phyloP scores from a whole-genome alignment of 2,888 invertebrate species.

The Ernsta delagoae region DNA sequence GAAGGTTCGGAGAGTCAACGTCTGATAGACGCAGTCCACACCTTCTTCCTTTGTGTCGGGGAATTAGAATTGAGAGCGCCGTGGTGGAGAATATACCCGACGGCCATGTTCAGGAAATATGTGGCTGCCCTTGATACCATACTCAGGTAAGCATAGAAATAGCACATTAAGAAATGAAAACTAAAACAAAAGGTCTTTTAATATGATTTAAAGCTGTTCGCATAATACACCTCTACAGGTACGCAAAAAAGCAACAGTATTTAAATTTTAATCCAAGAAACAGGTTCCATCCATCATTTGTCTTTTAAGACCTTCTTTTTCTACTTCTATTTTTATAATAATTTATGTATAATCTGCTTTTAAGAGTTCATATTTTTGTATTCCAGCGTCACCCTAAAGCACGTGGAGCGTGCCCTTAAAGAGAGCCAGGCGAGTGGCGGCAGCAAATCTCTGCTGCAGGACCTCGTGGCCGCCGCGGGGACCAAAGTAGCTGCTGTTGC shows the following conservation, averaged over 20 bases:
- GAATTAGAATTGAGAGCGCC: constrained; percentile 87
- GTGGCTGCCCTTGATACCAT: constrained; percentile 88
- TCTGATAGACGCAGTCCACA: constrained; percentile 87
- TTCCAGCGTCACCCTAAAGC: constrained; percentile 86
- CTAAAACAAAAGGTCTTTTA: too few relatives aligned
- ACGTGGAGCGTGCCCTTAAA: constrained; percentile 85
- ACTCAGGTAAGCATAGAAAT: constrained; percentile 87
- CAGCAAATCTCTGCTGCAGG: constrained; percentile 86
- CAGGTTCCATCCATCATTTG: too few relatives aligned
- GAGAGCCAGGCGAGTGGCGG: constrained; percentile 56
- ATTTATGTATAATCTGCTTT: too few relatives aligned
- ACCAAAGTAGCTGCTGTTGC: constrained; percentile 88
- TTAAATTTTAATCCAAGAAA: too few relatives aligned
- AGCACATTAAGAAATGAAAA: too few relatives aligned
- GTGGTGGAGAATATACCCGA: constrained; percentile 88
- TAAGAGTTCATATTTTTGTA: too few relatives aligned
- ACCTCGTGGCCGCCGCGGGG: constrained; percentile 85
- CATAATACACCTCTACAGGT: too few relatives aligned
- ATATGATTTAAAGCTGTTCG: too few relatives aligned
- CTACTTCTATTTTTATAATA: too few relatives aligned
- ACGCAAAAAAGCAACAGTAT: too few relatives aligned
- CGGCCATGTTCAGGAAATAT: constrained; percentile 86
- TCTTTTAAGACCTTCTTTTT: too few relatives aligned
- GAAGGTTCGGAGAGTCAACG: constrained; percentile 85
- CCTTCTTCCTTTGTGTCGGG: constrained; percentile 87